Conservation (phyloP, 2,888 invertebrate species). For the Cataglyphis albicans region DNA sequence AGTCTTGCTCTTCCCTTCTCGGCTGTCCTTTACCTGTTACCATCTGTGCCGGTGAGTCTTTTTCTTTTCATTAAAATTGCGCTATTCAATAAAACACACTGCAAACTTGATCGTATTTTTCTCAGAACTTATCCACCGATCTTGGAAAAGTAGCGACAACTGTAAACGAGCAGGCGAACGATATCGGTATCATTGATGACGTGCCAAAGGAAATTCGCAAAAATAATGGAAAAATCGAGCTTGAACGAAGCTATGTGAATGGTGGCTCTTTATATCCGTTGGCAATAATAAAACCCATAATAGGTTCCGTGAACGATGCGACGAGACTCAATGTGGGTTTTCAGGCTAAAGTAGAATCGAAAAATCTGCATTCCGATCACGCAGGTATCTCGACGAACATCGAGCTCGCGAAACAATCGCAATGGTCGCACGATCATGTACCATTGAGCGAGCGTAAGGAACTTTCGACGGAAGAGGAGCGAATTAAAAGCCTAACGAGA, state of each 20-base stretch:
- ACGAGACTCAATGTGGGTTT: conserved; percentile 25
- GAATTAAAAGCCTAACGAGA: neutral
- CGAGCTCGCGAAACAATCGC: neutral
- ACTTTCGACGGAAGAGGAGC: neutral
- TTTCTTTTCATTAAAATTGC: no score
- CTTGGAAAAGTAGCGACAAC: conserved; percentile 1
- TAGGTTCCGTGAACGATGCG: neutral
- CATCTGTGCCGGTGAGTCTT: conserved; percentile 18
- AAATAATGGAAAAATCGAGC: neutral
- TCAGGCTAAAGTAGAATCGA: conserved; percentile 10
- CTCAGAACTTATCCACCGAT: conserved; percentile 6
- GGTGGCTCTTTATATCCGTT: neutral
- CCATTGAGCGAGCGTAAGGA: neutral
- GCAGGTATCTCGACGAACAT: neutral
- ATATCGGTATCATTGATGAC: neutral
- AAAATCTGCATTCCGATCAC: neutral
- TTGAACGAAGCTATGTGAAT: neutral
- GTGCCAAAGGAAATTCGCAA: neutral
- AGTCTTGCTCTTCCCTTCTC: conserved; percentile 4
- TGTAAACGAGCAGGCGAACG: conserved; percentile 2
- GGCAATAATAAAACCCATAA: neutral
- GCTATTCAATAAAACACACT: neutral
- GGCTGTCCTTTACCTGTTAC: conserved; percentile 3
- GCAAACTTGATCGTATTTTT: neutral
- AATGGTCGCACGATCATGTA: neutral